These are phyloP conservation scores for Phlogophora meticulosa DNA, from an alignment of 2,888 invertebrate species.

Conservation along the genomic window DNA sequence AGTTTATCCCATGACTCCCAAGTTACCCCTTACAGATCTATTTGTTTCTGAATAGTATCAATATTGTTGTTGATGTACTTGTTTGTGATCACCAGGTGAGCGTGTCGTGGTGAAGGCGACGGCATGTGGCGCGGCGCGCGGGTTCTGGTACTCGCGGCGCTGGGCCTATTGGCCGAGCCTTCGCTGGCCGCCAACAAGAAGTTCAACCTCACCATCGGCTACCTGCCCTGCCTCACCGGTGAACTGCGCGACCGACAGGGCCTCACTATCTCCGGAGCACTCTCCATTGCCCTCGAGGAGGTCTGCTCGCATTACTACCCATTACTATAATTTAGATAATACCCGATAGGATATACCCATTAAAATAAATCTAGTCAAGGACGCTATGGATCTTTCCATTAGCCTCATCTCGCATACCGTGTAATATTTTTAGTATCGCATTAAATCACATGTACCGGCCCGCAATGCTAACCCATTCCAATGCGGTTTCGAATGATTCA, in stretches of 20 bases:
- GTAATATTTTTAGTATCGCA: constrained; percentile 65
- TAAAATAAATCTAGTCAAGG: constrained; percentile 59
- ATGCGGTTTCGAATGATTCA: constrained; percentile 52
- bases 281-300: constrained; percentile 96
- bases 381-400: constrained; percentile 63
- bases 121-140: constrained; percentile 93
- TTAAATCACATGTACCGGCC: constrained; percentile 44
- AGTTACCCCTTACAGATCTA: neutral
- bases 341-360: constrained; percentile 41
- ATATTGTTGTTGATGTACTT: neutral
- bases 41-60: neutral
- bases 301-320: constrained; percentile 81
- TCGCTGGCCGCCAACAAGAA: constrained; percentile 87
- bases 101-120: constrained; percentile 87
- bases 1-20: neutral
- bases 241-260: constrained; percentile 95
- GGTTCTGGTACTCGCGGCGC: constrained; percentile 92
- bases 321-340: constrained; percentile 51
- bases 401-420: constrained; percentile 55
- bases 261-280: constrained; percentile 96
- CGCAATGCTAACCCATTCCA: constrained; percentile 51
- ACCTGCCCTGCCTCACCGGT: constrained; percentile 96
- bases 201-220: constrained; percentile 94
- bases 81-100: constrained; percentile 73
- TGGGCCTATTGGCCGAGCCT: constrained; percentile 90